These are phyloP conservation scores for Littorina saxatilis DNA, from an alignment of 1,140 invertebrate genomes.

Conservation along the genomic window DNA sequence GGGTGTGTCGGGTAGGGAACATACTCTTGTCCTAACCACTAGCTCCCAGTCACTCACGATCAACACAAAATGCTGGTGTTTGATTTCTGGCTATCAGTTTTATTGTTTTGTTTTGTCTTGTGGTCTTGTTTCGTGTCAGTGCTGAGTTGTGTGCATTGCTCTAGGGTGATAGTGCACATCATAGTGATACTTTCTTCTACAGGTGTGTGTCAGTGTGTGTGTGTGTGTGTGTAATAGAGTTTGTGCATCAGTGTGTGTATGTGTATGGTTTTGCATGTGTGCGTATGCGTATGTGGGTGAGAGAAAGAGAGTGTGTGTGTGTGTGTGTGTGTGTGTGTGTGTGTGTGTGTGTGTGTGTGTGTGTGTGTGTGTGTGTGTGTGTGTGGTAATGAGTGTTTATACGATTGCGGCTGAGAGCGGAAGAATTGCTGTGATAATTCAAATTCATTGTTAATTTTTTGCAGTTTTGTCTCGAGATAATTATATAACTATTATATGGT, in stretches of 20 bases:
- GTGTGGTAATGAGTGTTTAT: slow-evolving; percentile 11
- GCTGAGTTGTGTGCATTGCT: neutral
- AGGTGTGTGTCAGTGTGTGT: too few relatives aligned
- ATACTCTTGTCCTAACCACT: too few relatives aligned
- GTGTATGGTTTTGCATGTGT: neutral
- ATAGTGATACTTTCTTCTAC: too few relatives aligned
- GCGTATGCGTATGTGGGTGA: neutral
- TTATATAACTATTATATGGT: neutral
- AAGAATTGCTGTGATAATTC: too few relatives aligned
- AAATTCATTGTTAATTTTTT: too few relatives aligned
- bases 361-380: slow-evolving; percentile 6
- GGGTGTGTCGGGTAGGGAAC: too few relatives aligned
- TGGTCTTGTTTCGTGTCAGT: neutral
- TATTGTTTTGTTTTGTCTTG: neutral
- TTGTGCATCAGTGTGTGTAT: too few relatives aligned
- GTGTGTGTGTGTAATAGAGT: too few relatives aligned
- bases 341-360: neutral
- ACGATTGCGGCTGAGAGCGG: neutral
- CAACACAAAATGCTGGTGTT: too few relatives aligned
- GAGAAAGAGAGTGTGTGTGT: neutral
- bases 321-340: neutral
- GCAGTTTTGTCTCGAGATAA: too few relatives aligned
- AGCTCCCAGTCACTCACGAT: too few relatives aligned
- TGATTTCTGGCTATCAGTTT: neutral
- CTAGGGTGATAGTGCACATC: too few relatives aligned